These are phyloP conservation scores for Chroicocephalus ridibundus DNA, from an alignment of 2,113 vertebrate genomes.

Conservation along the genomic window DNA sequence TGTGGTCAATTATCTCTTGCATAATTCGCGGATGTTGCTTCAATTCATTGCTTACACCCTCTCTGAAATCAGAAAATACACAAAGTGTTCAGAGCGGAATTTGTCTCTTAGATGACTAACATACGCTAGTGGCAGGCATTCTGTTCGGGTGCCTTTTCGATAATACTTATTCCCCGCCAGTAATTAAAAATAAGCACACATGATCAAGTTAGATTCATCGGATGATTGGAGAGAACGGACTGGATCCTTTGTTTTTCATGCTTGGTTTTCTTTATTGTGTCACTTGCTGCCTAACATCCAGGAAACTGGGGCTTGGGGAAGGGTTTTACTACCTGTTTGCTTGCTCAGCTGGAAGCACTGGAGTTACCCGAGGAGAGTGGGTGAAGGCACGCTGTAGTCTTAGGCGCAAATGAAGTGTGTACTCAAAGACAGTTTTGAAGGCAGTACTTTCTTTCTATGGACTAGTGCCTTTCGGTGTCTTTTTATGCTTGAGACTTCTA, in stretches of 20 bases:
- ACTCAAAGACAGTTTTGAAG: not conserved
- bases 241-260: not conserved
- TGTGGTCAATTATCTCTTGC: not conserved
- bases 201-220: not conserved
- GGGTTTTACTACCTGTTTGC: not conserved
- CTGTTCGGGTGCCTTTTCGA: not conserved
- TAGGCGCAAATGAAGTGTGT: too few species aligned
- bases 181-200: not conserved
- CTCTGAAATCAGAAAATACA: not conserved
- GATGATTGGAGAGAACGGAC: not conserved
- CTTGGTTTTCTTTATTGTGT: not conserved
- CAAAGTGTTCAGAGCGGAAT: not conserved
- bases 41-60: not conserved
- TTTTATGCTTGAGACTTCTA: not conserved
- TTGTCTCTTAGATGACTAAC: not conserved
- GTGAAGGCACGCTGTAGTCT: accelerated
- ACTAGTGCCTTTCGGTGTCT: not conserved
- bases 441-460: not conserved
- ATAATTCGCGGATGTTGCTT: not conserved
- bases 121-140: not conserved
- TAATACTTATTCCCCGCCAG: not conserved
- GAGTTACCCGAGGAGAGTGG: not conserved
- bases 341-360: not conserved
- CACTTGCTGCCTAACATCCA: not conserved
- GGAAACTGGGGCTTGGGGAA: not conserved